Evolutionary conservation across 2,888 invertebrate genomes (phyloP), one percentile per base, ranked within the genome.

Genomic region (Tetragonula carbonaria): DNA sequence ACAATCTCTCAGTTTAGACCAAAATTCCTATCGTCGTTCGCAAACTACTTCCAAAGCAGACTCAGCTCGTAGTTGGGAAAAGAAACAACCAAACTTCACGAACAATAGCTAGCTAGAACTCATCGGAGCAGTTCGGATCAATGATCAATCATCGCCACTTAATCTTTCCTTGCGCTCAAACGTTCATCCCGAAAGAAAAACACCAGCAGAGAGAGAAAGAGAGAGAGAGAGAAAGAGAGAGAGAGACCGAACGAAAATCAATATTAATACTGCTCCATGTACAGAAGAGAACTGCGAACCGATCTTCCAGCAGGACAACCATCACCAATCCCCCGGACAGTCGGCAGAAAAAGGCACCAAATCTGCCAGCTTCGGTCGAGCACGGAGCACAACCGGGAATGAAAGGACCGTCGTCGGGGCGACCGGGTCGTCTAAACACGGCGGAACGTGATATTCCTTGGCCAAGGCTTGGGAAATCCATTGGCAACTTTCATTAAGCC

Each of bases 401-500:
- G 45, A 45, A 45, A 45, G 45, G 45, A 45, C 8, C 8, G 45
- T 45, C 8, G 45, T 8, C 45, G 45, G 38, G 38, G 38, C 62
- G 62, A 28, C 50, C 6, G 62, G 28, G 28, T 51, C 71, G 83
- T 82, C 62, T 78, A 85, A 84, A 84, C 78, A 83, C 45, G 65
- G 68, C 16, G 13, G 85, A 84, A 85, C 85, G 85, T 85, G 85
- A 85, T 79, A 79, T 67, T 66, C 63, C 72, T 74, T 18, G 57
- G 50, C 83, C 74, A 73, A 62, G 72, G 68, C 62, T 50, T 45
- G 45, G 65, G 84, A 73, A 78, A 82, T 87, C 84, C 84, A 88
- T 85, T 87, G 85, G 86, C 85, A 78, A 86, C 78, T 91, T 91
- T 91, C 90, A 91, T 91, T 90, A 91, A 89, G 50, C 87, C 87